phyloP scores from a whole-genome alignment of 2,797 vertebrate species.

The Dromococcyx pavoninus region DNA sequence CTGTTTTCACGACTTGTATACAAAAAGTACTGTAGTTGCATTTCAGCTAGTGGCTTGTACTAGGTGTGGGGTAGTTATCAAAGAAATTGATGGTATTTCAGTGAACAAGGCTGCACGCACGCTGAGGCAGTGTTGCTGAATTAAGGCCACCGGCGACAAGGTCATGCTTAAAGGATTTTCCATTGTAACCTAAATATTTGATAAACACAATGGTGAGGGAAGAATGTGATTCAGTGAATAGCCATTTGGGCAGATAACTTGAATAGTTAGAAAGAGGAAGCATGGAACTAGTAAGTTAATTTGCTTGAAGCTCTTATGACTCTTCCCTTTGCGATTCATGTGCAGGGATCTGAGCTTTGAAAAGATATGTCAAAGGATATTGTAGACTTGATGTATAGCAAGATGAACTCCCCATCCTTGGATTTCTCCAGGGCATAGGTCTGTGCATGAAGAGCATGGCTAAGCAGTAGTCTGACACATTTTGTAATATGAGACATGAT shows the following conservation, averaged over 20 bases:
- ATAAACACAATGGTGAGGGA: slow-evolving; percentile 3
- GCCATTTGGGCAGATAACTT: not conserved
- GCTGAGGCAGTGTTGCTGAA: not conserved
- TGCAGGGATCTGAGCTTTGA: not conserved
- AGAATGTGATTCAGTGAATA: not conserved
- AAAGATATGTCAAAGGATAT: not conserved
- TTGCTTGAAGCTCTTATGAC: not conserved
- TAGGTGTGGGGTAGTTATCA: not conserved
- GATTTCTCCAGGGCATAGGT: not conserved
- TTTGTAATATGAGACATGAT: not conserved
- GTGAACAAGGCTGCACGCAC: not conserved
- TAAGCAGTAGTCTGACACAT: not conserved
- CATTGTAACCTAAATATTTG: not conserved
- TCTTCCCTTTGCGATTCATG: not conserved
- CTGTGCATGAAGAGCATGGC: not conserved
- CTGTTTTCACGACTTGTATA: not conserved
- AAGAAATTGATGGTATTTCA: not conserved
- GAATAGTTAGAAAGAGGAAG: not conserved
- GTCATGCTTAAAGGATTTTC: slow-evolving; percentile 32
- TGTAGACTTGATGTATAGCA: not conserved
- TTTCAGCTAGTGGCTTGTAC: not conserved
- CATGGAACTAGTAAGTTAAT: not conserved
- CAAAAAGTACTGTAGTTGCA: not conserved
- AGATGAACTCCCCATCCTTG: not conserved
- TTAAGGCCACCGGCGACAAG: slow-evolving; percentile 20